Conservation (phyloP, 2,113 vertebrate genomes). For the Leuciscus idus region DNA sequence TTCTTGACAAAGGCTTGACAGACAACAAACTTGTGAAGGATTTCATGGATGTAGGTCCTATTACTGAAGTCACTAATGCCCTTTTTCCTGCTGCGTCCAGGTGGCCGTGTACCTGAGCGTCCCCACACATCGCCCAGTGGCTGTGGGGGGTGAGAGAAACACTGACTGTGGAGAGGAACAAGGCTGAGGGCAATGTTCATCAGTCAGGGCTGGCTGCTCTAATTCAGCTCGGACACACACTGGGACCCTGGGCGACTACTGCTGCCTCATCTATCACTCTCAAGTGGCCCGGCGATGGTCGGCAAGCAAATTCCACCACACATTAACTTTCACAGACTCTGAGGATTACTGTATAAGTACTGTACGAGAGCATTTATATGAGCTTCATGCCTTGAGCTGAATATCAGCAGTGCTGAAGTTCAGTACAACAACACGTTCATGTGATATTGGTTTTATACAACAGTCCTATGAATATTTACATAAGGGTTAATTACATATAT, state of each 20-base stretch:
- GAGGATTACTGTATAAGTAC: background rate
- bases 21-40: background rate
- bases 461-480: background rate
- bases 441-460: background rate
- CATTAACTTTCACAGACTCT: conserved; percentile 41
- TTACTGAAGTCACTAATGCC: conserved; percentile 2
- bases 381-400: background rate
- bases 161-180: background rate
- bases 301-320: conserved; percentile 48
- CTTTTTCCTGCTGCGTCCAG: conserved; percentile 20
- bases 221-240: conserved; percentile 45
- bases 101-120: conserved; percentile 22
- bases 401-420: conserved; percentile 4
- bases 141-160: background rate
- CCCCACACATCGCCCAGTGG: conserved; percentile 32
- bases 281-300: conserved; percentile 47
- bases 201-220: conserved; percentile 52
- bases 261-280: conserved; percentile 55
- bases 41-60: conserved; percentile 27
- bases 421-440: background rate
- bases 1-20: background rate
- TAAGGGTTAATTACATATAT: background rate
- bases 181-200: conserved; percentile 50
- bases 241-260: conserved; percentile 39
- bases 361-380: background rate